These are phyloP conservation scores for Apostichopus parvimensis DNA, from an alignment of 35 echinoderm and acorn worm genomes.

Conservation along the genomic window DNA sequence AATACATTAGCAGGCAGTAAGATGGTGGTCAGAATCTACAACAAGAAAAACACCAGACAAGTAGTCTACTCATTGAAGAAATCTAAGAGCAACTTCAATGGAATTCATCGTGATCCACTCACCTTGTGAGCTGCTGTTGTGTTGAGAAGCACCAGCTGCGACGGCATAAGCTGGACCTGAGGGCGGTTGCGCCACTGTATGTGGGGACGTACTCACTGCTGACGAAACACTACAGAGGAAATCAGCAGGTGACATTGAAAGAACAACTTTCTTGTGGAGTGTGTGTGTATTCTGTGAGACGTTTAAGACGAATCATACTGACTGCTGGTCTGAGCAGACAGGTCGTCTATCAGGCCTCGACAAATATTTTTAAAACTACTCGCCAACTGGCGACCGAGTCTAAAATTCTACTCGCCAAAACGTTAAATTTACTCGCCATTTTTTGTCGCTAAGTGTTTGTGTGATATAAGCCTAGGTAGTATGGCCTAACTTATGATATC, in stretches of 20 bases:
- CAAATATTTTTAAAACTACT: too few species aligned
- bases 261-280: background rate
- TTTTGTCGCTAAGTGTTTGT: too few species aligned
- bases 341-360: too few species aligned
- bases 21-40: constrained; percentile 8
- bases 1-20: background rate
- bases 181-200: constrained; percentile 97
- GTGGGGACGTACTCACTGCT: constrained; percentile 69
- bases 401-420: too few species aligned
- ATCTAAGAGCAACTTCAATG: background rate
- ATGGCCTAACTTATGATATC: too few species aligned
- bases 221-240: constrained; percentile 31
- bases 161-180: constrained; percentile 96
- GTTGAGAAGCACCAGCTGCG: constrained; percentile 90
- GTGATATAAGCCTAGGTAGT: too few species aligned
- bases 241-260: background rate
- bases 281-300: too few species aligned
- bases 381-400: too few species aligned
- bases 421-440: too few species aligned
- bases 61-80: background rate
- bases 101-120: background rate
- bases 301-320: too few species aligned
- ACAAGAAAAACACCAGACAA: constrained; percentile 4
- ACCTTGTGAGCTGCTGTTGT: constrained; percentile 96
- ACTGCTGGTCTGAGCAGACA: too few species aligned